Evolutionary conservation across 2,113 vertebrate species (phyloP).

Genomic region (Siniperca chuatsi): DNA sequence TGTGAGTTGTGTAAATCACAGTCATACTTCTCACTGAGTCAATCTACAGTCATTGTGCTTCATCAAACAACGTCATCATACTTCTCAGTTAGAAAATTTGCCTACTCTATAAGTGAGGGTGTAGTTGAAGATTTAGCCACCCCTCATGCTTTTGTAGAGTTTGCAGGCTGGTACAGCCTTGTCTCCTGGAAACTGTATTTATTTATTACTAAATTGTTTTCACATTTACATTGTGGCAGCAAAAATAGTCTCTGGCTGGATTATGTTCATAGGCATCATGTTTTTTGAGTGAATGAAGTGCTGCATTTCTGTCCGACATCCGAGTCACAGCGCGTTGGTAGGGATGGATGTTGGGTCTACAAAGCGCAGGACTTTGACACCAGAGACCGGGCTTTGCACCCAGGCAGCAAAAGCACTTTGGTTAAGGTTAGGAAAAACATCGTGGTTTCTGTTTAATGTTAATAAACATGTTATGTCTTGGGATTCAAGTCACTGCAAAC

Average conservation of each 20-base stretch:
- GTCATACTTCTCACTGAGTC: slow-evolving; percentile 30
- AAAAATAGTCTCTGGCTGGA: no score
- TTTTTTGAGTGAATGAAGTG: neutral
- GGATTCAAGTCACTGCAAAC: neutral
- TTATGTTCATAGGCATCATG: no score
- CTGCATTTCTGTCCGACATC: neutral
- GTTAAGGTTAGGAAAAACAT: neutral
- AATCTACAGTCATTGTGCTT: neutral
- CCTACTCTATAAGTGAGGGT: neutral
- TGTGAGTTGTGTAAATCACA: neutral
- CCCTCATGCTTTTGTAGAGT: neutral
- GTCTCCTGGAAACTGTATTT: neutral
- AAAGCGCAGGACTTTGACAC: neutral
- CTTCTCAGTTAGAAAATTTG: slow-evolving; percentile 1
- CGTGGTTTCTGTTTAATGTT: neutral
- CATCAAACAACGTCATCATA: neutral
- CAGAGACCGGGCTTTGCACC: neutral
- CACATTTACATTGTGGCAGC: no score
- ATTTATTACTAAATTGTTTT: neutral
- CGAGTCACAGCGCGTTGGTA: neutral
- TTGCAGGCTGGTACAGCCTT: neutral
- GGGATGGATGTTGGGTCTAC: neutral
- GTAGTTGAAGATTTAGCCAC: neutral
- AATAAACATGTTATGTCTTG: neutral
- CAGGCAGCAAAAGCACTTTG: neutral